Conservation (phyloP, 2,888 invertebrate species). For the Portevinia maculata region DNA sequence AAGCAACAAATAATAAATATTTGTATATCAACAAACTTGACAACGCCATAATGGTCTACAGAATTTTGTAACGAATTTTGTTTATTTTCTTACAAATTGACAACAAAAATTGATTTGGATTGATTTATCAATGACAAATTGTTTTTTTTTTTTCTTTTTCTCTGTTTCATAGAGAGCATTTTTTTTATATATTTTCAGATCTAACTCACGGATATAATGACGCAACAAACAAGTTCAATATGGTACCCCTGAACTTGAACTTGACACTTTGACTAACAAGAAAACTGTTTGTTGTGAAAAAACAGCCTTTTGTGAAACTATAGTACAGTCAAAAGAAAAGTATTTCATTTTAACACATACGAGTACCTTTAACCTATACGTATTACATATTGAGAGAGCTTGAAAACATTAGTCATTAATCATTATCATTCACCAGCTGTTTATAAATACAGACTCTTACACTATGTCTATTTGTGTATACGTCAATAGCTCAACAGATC, state of each 20-base stretch:
- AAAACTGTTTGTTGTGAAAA: slow-evolving; percentile 10
- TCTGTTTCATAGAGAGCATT: no score
- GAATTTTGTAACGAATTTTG: no score
- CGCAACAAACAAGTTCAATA: slow-evolving; percentile 15
- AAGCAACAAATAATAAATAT: no score
- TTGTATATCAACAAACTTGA: no score
- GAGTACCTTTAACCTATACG: not conserved
- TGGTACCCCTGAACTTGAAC: slow-evolving; percentile 51
- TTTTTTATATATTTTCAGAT: not conserved
- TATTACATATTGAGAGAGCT: slow-evolving; percentile 10
- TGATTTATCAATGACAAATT: no score
- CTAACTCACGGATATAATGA: not conserved
- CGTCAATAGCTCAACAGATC: not conserved
- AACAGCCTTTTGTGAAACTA: slow-evolving; percentile 26
- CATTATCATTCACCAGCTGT: slow-evolving; percentile 5
- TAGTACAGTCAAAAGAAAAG: not conserved
- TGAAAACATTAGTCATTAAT: not conserved
- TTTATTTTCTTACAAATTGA: no score
- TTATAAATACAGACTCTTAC: not conserved
- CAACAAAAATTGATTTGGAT: no score
- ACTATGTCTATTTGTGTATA: not conserved
- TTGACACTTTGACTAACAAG: slow-evolving; percentile 17
- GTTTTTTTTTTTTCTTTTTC: no score
- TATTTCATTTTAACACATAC: not conserved
- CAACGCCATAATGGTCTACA: no score